Conservation (phyloP, 2,797 vertebrate genomes). For the Notolabrus celidotus region DNA sequence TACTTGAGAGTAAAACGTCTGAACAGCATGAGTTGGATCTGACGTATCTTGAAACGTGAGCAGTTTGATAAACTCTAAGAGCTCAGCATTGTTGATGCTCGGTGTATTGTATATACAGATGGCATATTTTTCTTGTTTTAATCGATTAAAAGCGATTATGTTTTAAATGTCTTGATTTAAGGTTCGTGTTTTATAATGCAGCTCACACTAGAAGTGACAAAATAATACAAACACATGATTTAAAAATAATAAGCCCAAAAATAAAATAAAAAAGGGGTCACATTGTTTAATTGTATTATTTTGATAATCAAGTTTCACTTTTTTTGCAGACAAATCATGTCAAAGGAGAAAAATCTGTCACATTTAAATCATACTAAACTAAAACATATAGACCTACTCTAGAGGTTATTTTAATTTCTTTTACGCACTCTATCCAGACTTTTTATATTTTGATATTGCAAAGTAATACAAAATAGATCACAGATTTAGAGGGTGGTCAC, state of each 20-base stretch:
- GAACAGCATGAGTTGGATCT: neutral
- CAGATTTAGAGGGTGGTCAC: too few relatives aligned
- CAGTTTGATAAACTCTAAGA: neutral
- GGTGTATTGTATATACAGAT: slow-evolving; percentile 15
- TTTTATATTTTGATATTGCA: too few relatives aligned
- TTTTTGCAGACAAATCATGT: too few relatives aligned
- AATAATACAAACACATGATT: neutral
- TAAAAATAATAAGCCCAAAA: neutral
- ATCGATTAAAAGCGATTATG: slow-evolving; percentile 37
- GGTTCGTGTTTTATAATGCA: neutral
- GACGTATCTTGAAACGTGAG: neutral
- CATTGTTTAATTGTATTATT: neutral
- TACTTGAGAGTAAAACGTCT: neutral
- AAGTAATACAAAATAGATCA: too few relatives aligned
- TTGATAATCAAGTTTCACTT: too few relatives aligned
- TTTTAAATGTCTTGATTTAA: slow-evolving; percentile 24
- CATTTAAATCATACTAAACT: too few relatives aligned
- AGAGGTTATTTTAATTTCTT: too few relatives aligned
- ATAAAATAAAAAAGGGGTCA: neutral
- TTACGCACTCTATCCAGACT: too few relatives aligned
- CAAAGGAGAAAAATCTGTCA: too few relatives aligned
- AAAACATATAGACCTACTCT: too few relatives aligned
- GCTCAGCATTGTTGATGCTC: neutral
- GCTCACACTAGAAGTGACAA: neutral
- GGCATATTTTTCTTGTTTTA: slow-evolving; percentile 14